Conservation (phyloP, 1,140 invertebrate genomes). For the Temnothorax nylanderi region DNA sequence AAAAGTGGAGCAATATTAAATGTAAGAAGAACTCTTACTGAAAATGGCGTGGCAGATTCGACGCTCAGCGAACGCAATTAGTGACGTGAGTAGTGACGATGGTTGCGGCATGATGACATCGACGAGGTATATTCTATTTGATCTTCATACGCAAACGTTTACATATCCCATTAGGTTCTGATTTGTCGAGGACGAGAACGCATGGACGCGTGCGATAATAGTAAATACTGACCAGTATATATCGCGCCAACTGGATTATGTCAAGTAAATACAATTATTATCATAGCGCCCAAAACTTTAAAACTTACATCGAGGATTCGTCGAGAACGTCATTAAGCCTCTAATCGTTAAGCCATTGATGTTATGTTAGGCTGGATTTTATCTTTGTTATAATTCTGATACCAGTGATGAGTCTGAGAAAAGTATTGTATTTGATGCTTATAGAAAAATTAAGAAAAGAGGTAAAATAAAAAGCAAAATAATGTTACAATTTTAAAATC, state of each 20-base stretch:
- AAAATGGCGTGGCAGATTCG: background rate
- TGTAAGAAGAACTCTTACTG: background rate
- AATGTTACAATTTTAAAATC: conserved; percentile 60
- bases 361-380: background rate
- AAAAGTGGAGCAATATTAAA: background rate
- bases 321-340: conserved; percentile 6
- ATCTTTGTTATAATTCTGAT: background rate
- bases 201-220: background rate
- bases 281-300: background rate
- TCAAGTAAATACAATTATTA: conserved; percentile 20
- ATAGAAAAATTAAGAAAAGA: background rate
- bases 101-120: conserved; percentile 60
- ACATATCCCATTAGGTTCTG: conserved; percentile 78
- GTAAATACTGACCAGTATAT: background rate
- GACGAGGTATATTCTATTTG: conserved; percentile 65
- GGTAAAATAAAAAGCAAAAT: background rate
- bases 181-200: conserved; percentile 54
- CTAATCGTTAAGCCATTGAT: background rate
- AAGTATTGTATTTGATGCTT: background rate
- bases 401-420: background rate
- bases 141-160: conserved; percentile 78
- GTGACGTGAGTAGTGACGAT: conserved; percentile 34
- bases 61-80: conserved; percentile 41
- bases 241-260: background rate
- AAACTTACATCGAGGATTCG: background rate